phyloP scores from a whole-genome alignment of 2,797 vertebrate genomes.

The Huso huso region DNA sequence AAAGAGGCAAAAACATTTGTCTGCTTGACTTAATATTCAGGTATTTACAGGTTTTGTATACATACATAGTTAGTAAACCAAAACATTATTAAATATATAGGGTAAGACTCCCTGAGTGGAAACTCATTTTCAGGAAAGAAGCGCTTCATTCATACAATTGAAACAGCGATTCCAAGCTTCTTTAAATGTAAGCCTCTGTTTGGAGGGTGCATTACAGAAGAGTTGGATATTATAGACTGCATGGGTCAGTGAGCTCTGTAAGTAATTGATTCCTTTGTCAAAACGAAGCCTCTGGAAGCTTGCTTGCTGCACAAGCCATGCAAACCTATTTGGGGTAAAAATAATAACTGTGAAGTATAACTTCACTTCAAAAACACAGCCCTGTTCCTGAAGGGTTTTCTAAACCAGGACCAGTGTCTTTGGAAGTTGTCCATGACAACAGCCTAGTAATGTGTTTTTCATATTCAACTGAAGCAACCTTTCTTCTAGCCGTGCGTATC shows the following conservation, averaged over 20 bases:
- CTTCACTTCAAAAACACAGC: constrained; percentile 10
- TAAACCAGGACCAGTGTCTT: neutral
- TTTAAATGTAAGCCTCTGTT: neutral
- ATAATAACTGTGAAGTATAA: constrained; percentile 6
- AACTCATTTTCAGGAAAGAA: neutral
- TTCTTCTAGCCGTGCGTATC: constrained; percentile 17
- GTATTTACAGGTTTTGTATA: too few relatives aligned
- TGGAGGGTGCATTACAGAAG: neutral
- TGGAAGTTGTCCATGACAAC: constrained; percentile 24
- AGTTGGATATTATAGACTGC: neutral
- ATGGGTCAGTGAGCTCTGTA: constrained; percentile 1
- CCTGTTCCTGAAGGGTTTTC: neutral
- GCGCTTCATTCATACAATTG: neutral
- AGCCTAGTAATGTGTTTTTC: constrained; percentile 16
- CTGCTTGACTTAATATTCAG: too few relatives aligned
- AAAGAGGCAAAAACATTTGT: too few relatives aligned
- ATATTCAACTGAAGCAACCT: constrained; percentile 12
- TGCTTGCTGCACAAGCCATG: neutral
- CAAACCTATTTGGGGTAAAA: constrained; percentile 2
- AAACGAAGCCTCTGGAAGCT: neutral
- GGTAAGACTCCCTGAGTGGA: neutral
- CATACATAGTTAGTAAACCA: too few relatives aligned
- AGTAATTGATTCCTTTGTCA: neutral
- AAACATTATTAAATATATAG: too few relatives aligned
- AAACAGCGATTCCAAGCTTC: neutral